These are phyloP conservation scores for Pseudanteris insignis DNA, from an alignment of 2,888 invertebrate species.

Conservation along the genomic window DNA sequence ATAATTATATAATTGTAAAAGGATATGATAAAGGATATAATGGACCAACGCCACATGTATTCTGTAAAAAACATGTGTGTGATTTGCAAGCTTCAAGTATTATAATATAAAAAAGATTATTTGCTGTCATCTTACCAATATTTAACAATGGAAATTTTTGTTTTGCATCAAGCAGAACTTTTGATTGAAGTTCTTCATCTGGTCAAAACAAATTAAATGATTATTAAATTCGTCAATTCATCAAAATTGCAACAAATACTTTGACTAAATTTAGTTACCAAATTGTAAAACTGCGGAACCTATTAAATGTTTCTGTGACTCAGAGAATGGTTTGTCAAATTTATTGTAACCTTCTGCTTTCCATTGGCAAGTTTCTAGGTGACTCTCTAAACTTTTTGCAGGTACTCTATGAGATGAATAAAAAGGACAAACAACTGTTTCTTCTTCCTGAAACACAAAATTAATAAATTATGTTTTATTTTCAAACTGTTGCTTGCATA, in stretches of 20 bases:
- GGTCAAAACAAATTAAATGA: conserved; percentile 2
- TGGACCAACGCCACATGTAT: conserved; percentile 56
- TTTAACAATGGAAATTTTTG: conserved; percentile 52
- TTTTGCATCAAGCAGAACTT: conserved; percentile 55
- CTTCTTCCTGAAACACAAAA: conserved; percentile 50
- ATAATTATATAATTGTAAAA: conserved; percentile 49
- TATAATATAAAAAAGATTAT: not conserved
- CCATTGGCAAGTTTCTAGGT: conserved; percentile 67
- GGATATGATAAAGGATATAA: conserved; percentile 60
- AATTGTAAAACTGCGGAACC: conserved; percentile 59
- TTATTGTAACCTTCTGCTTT: conserved; percentile 67
- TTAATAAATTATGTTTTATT: not conserved
- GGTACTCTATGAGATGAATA: conserved; percentile 67
- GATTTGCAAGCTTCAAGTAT: conserved; percentile 47
- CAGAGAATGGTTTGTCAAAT: conserved; percentile 66
- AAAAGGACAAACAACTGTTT: conserved; percentile 65
- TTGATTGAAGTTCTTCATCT: conserved; percentile 67
- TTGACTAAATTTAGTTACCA: conserved; percentile 55
- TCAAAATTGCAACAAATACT: not conserved
- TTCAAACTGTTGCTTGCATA: too few species aligned
- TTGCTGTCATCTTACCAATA: conserved; percentile 53
- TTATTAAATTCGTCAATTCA: conserved; percentile 2
- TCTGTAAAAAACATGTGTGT: conserved; percentile 60
- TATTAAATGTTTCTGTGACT: too few species aligned
- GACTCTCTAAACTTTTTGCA: conserved; percentile 60